Base-by-base conservation (phyloP, 2,113 vertebrate genomes). In the Cynoglossus semilaevis region DNA sequence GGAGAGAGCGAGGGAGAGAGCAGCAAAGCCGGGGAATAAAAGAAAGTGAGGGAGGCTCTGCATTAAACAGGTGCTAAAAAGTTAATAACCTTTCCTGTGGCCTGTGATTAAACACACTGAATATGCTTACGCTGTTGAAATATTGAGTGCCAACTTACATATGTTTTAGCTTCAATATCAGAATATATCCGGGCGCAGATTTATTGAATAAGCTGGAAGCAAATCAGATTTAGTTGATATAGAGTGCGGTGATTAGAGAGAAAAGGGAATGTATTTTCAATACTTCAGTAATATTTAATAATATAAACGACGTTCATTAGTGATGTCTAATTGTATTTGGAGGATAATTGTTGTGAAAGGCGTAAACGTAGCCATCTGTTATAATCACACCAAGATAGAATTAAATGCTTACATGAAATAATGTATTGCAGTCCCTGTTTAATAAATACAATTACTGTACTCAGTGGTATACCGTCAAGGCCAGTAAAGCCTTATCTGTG, bases 61-160 rank as follows among this genome's bases (percentile, higher is more conserved):
- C 51, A 41, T 45, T 58, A 63, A 67, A 58, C 15, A 59, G 54
- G 16, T 48, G 53, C 22, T 43, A 52, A 53, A 51, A 40, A n/a
- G 14, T 62, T 62, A 66, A 66, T 59, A 42, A 63, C 35, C 51
- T 63, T 67, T 54, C 35, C 42, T 0, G 7, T 0, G 7, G 42
- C 16, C 15, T 34, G 13, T 67, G 79, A 69, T 63, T 72, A 65
- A 77, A 82, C 58, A 59, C 12, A 35, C 52, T 59, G 56, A 82
- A 77, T 69, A 67, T 64, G 41, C 37, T 80, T 56, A 74, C 48
- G 35, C 17, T 46, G 52, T 67, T 67, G 51, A 72, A 77, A 58
- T 54, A 70, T 70, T 57, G 41, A 50, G 40, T 80, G 67, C 63
- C 60, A 19, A 19, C 19, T 18, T 53, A 14, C 64, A 74, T 76